Base-by-base conservation (phyloP, 2,888 invertebrate species). In the Terebella lapidaria region DNA sequence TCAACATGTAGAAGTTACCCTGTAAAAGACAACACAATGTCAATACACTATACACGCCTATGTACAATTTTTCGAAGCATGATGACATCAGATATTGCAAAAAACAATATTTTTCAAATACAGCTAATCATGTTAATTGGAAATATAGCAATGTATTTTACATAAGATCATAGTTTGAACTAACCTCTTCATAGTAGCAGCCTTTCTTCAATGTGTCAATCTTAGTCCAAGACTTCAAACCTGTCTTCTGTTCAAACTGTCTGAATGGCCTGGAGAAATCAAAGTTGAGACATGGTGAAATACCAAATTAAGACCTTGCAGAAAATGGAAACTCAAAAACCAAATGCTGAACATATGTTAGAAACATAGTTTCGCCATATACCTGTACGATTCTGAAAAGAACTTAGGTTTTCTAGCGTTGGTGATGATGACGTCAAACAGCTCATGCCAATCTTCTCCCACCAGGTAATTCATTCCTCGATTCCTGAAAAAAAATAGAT, bases 341-440 rank as follows among this genome's bases (percentile, higher is more conserved):
- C n/a, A n/a, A n/a, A n/a, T n/a, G n/a, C n/a, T n/a, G n/a, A n/a
- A n/a, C n/a, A n/a, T n/a, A n/a, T n/a, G n/a, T n/a, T n/a, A n/a
- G n/a, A n/a, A n/a, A n/a, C n/a, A n/a, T n/a, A n/a, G n/a, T 10
- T 10, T 20, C 22, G 49, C 22, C 10, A 49, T 22, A 10, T 66
- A 87, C 65, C 92, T 90, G 73, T 89, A 87, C 22, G 74, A 70
- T 42, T 94, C 92, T 0, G 91, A 92, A 83, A 97, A 99, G 83
- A 97, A 99, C 73, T 89, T 88, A 0, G 97, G 97, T 78, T 99
- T 97, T 72, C 94, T 87, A 1, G 97, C 96, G 56, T 72, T 74
- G 1, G 93, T 93, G 61, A 97, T 91, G 46, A 96, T 88, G 24
- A 96, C 90, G 81, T 97, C 94, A 81, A 97, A 97, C 74, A 87